These are phyloP conservation scores for Melangyna quadrimaculata DNA, from an alignment of 2,888 invertebrate genomes.

Conservation along the genomic window DNA sequence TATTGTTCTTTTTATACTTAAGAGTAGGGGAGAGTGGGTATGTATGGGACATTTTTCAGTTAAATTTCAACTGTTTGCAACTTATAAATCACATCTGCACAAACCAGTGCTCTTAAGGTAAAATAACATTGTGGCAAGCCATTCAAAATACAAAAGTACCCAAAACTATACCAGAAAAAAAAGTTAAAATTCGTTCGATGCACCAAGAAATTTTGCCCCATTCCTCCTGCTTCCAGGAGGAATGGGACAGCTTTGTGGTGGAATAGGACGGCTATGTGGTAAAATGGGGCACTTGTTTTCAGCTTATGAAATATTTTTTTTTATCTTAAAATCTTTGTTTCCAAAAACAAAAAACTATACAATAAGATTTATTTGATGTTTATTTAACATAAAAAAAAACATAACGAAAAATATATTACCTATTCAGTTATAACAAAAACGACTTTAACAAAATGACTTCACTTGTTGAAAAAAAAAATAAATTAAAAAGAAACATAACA, in stretches of 20 bases:
- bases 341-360: too few relatives aligned
- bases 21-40: too few relatives aligned
- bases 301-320: too few relatives aligned
- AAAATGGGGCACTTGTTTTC: not conserved
- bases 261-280: slow-evolving; percentile 8
- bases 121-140: not conserved
- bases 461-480: too few relatives aligned
- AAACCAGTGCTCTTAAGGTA: not conserved
- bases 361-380: too few relatives aligned
- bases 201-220: not conserved
- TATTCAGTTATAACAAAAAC: too few relatives aligned
- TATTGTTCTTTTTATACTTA: too few relatives aligned
- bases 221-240: slow-evolving; percentile 1
- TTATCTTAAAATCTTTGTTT: too few relatives aligned
- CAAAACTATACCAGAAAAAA: not conserved
- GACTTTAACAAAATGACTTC: too few relatives aligned
- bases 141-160: not conserved
- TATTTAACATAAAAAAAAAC: too few relatives aligned
- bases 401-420: not conserved
- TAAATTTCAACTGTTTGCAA: not conserved
- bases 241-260: too few relatives aligned
- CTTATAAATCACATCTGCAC: not conserved
- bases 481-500: too few relatives aligned
- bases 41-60: not conserved
- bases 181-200: not conserved